Percentiles rank a stretch among this genome's conserved stretches.
Conservation (phyloP, 2,888 invertebrate species). For the Noctua janthina region DNA sequence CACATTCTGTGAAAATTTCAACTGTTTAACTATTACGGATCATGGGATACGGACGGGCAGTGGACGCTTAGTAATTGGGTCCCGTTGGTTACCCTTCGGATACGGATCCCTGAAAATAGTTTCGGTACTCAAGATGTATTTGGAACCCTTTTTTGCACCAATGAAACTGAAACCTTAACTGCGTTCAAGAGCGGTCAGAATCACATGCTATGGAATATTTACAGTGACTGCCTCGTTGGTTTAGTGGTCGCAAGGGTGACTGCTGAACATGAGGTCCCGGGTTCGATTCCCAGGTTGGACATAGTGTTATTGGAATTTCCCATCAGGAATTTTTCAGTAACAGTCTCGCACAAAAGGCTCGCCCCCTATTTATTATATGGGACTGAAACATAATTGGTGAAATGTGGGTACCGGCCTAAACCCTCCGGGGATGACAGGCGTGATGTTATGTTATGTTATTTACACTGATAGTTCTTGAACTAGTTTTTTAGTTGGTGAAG, state of each 20-base stretch:
- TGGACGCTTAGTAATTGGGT: too few species aligned
- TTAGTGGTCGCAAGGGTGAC: neutral
- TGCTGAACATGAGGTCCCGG: neutral
- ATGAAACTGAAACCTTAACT: neutral
- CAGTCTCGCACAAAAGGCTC: too few species aligned
- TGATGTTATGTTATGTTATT: neutral
- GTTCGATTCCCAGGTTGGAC: too few species aligned
- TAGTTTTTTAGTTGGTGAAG: neutral
- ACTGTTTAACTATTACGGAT: too few species aligned
- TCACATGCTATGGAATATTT: neutral
- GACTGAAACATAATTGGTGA: neutral
- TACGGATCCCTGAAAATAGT: too few species aligned
- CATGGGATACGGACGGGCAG: too few species aligned
- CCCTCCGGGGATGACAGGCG: neutral
- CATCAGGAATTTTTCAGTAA: neutral
- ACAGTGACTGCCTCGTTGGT: neutral
- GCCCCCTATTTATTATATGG: neutral
- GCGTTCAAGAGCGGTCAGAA: neutral
- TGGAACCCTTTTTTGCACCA: too few species aligned
- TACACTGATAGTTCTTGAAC: neutral
- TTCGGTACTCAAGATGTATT: too few species aligned
- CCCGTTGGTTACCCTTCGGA: too few species aligned
- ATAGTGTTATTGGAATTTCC: neutral
- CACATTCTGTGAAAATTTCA: too few species aligned
- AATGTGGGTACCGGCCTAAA: neutral